Evolutionary conservation across 92 coral and sea anemone species (phyloP), one percentile per base, ranked within the genome.

Genomic region (Pocillopora grandis): DNA sequence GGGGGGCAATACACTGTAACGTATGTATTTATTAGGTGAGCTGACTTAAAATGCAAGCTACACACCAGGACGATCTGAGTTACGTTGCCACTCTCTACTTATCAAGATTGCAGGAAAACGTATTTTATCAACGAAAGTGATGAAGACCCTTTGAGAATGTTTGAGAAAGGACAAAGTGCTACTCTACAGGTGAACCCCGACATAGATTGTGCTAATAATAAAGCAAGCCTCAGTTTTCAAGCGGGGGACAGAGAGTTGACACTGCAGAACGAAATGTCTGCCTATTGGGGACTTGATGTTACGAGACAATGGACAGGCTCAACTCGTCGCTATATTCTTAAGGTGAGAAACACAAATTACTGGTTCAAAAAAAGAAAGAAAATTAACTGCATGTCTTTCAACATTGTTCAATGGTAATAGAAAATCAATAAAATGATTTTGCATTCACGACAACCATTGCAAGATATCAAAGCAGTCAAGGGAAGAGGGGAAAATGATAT

Each of bases 71-170:
- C n/a, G 6, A 64, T 19, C 21, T 18, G 68, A 16, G 23, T 9
- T 8, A 1, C 15, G 15, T 68, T 2, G 9, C 52, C 35, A 13
- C 27, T 68, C 49, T 16, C 8, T 31, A 61, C 21, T 8, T 18
- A 9, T 35, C 3, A 59, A 76, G 80, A 35, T 76, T 76, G 80
- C 80, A 11, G 37, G 19, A 61, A 16, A 61, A 76, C 37, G 9
- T 20, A 36, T 16, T 76, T 76, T 20, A 2, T 2, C 9, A 8
- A 17, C 33, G 80, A 61, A 57, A 36, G 10, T 11, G 80, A 76
- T n/a, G 9, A 13, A 61, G 57, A 61, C 31, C 58, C 66, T 5
- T 11, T 76, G 31, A 37, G 48, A 76, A 10, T 76, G 56, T 61
- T 61, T 61, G 17, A 60, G 19, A 10, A 59, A 7, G 23, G n/a